Evolutionary conservation across 1,140 invertebrate genomes (phyloP), one percentile per base, ranked within the genome.

Genomic region (Drosophila gunungcola): DNA sequence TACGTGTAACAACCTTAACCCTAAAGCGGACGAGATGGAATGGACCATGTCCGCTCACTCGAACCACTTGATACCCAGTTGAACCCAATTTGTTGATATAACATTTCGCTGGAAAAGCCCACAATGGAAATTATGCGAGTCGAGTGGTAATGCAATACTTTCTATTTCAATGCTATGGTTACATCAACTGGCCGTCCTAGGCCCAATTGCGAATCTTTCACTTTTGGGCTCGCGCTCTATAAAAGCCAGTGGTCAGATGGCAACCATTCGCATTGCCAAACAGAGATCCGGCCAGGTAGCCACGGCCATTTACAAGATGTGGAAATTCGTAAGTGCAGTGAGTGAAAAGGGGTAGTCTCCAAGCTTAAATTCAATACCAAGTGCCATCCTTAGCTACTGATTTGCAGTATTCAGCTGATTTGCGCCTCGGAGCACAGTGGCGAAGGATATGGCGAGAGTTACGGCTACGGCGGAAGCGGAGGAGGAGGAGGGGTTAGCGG

Each of bases 161-260:
- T 89, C 85, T 90, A 89, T 90, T 89, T 90, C 84, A 75, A 90
- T 89, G 80, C 78, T 88, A 77, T 88, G 83, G 83, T 89, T 88
- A 89, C 85, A 88, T 89, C 84, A 88, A 86, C 80, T 52, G 12
- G 27, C 39, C 73, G 68, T 70, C 64, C 51, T 70, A 36, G 43
- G 78, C 83, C 81, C 81, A 70, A 67, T 63, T 65, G 80, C 83
- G 45, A 81, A 79, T 89, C 84, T 89, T 89, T 89, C 84, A 84
- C 84, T 89, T 65, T 73, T 29, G 41, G 25, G 39, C 25, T 21
- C 3, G 39, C 25, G 25, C 3, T 25, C 63, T 88, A 88, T 88
- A 88, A 83, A 88, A 88, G 45, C 27, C 48, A 46, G 4, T 49
- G 6, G 11, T 46, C 25, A 10, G 42, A 69, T 58, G 41, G 73